Base-by-base conservation (phyloP, 2,113 vertebrate species). In the Physeter macrocephalus region DNA sequence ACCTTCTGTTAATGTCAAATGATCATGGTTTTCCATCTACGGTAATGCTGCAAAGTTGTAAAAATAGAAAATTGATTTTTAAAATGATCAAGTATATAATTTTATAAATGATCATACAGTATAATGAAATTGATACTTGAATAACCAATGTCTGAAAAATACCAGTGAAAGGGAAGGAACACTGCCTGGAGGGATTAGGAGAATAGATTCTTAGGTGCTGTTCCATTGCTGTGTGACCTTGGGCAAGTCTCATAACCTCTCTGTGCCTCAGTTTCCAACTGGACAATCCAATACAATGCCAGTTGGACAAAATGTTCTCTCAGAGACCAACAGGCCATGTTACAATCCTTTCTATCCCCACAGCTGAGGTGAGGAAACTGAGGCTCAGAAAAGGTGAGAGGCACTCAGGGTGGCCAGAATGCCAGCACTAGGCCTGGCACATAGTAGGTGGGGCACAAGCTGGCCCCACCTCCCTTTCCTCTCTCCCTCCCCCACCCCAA, bases 381-480 rank as follows among this genome's bases (percentile, higher is more conserved):
- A 87, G 41, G 2, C 23, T 66, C 17, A n/a, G 59, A 52, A 54
- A 88, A 39, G 10, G 18, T 3, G 49, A 49, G 46, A 29, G 66
- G 39, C 13, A 54, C 18, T 27, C 25, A 2, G 64, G 13, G 31
- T 1, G 2, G 31, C 29, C 20, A 46, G 20, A 17, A 27, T 2
- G 1, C 23, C 29, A 8, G 23, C 72, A 0, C 3, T 1, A 3
- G 13, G 29, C 43, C 27, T 20, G 57, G 20, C n/a, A 21, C 17
- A 2, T 1, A 6, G 31, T 0, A 59, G 34, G 46, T 27, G 25
- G 25, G 15, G 43, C 34, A 13, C 10, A 23, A 78, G 14, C 54
- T 5, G 0, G 8, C 15, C 12, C 57, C 11, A 17, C 36, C 5
- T 69, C 18, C 34, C 5, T 27, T 57, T 8, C 11, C 52, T 29